Conservation (phyloP, 2,888 invertebrate species). For the Notocelia uddmanniana region DNA sequence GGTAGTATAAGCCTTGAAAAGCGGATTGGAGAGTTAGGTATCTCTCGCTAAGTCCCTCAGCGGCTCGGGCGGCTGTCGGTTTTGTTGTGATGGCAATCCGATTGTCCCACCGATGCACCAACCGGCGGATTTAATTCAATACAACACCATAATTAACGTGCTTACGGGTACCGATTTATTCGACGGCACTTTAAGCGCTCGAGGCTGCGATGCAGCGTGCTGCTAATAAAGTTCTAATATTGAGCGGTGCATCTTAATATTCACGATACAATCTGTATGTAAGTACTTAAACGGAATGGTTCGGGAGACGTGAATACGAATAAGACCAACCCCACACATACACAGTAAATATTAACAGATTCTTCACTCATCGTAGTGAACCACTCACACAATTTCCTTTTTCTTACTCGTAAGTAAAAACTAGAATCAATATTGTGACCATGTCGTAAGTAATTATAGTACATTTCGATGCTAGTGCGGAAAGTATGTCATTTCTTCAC, state of each 20-base stretch:
- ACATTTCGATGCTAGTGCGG: too few species aligned
- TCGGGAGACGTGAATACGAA: too few species aligned
- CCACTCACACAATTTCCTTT: too few species aligned
- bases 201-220: neutral
- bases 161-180: constrained; percentile 50
- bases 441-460: too few species aligned
- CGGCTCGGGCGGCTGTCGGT: constrained; percentile 16
- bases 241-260: neutral
- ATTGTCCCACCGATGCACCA: constrained; percentile 48
- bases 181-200: neutral
- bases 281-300: too few species aligned
- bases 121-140: constrained; percentile 62
- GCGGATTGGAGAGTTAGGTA: constrained; percentile 10
- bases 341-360: too few species aligned
- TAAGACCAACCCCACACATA: too few species aligned
- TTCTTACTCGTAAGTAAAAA: too few species aligned
- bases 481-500: too few species aligned
- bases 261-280: neutral
- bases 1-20: constrained; percentile 7
- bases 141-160: constrained; percentile 57
- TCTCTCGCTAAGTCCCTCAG: constrained; percentile 11
- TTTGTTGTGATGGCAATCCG: constrained; percentile 36
- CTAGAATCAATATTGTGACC: too few species aligned
- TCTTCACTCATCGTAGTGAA: too few species aligned
- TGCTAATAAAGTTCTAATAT: neutral